Evolutionary conservation across 1,140 invertebrate species (phyloP), one percentile per base, ranked within the genome.

Genomic region (Phocides pigmalion): DNA sequence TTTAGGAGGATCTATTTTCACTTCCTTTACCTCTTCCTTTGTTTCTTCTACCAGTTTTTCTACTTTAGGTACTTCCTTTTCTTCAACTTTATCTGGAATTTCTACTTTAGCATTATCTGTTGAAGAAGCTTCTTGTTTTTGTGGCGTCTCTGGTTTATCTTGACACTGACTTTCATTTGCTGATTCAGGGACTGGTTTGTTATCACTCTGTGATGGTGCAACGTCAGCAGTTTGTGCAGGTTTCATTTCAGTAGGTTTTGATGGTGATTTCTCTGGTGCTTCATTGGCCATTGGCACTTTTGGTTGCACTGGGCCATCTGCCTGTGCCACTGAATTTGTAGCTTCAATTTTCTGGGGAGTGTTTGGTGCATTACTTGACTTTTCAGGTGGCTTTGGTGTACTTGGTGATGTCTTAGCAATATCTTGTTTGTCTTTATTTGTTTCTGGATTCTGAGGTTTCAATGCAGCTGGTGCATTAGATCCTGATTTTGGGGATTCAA

Each of bases 381-480:
- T 90, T 69, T 91, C 89, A 68, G 85, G 85, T 37, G 88, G 89
- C 61, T 89, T 90, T 54, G 87, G 75, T 47, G 85, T 85, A 74
- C 88, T 89, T n/a, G 85, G 89, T 72, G 85, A 90, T 20, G 87
- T 87, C 72, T 87, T 90, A 41, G 87, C 83, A 70, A 90, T 87
- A 67, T 91, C 88, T 51, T 82, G 84, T 51, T 89, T 91, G 3
- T 88, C 85, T 64, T 89, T 87, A 47, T 88, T 87, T 25, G 73
- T 59, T 70, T 90, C 87, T 61, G 79, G 79, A 46, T 90, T 88
- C 12, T 84, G 83, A 37, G 87, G 77, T 70, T 91, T 91, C 19
- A 91, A 58, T 19, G 73, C 56, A 17, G 65, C 15, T 4, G 85
- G 76, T 41, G 80, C 79, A 71, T 76, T 89, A 4, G 81, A 47